A percentile compares a stretch with the other conserved stretches of the same genome.
These are phyloP conservation scores for Antedon mediterranea DNA, from an alignment of 53 echinoderm and acorn worm species.

Conservation along the genomic window DNA sequence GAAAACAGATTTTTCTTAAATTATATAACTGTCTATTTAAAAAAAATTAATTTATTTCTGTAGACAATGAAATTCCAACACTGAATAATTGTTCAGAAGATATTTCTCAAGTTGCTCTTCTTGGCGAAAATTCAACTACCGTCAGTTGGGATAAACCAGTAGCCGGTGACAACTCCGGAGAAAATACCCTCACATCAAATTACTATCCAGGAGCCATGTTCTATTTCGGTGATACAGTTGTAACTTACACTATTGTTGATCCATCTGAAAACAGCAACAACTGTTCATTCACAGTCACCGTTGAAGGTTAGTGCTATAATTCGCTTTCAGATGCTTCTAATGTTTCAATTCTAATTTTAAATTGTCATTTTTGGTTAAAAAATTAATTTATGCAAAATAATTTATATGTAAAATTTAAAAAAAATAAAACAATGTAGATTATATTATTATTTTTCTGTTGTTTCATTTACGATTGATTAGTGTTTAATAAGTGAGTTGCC, in stretches of 20 bases:
- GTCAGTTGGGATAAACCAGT: background rate
- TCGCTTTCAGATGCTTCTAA: too few relatives aligned
- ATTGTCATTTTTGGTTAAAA: too few relatives aligned
- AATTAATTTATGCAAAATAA: too few relatives aligned
- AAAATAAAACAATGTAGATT: too few relatives aligned
- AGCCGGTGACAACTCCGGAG: background rate
- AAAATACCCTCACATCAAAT: background rate
- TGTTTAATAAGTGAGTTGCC: too few relatives aligned
- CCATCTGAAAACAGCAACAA: background rate
- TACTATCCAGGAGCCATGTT: background rate
- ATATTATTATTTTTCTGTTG: too few relatives aligned
- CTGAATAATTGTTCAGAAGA: background rate
- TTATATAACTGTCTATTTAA: too few relatives aligned
- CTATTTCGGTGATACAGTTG: background rate
- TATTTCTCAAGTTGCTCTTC: background rate
- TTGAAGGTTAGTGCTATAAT: background rate
- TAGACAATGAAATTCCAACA: background rate
- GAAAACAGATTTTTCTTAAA: too few relatives aligned
- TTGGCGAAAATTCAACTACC: background rate
- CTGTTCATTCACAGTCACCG: background rate
- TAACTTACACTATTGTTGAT: background rate
- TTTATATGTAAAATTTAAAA: too few relatives aligned
- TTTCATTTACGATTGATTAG: too few relatives aligned
- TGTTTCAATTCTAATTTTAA: too few relatives aligned
- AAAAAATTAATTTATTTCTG: too few relatives aligned